These are phyloP conservation scores for Dynastes maya DNA, from an alignment of 2,888 invertebrate genomes.

Conservation along the genomic window DNA sequence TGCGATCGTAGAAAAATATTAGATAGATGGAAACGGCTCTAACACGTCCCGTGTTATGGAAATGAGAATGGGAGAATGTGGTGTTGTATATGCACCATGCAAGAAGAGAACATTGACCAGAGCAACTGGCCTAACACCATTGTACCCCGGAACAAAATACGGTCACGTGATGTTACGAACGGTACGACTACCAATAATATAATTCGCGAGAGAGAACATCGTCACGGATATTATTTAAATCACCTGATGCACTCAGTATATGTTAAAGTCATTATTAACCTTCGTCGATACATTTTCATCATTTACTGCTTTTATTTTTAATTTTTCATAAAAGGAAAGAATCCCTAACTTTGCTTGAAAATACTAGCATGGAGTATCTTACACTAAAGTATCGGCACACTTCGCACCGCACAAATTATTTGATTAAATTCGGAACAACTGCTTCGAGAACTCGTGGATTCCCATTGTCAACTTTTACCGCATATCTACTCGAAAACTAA, in stretches of 20 bases:
- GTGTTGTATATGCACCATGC: not conserved
- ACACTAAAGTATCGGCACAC: too few relatives aligned
- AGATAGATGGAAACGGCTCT: slow-evolving; percentile 22
- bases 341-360: too few relatives aligned
- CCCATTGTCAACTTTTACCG: too few relatives aligned
- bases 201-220: not conserved
- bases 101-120: not conserved
- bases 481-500: too few relatives aligned
- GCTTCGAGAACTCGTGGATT: too few relatives aligned
- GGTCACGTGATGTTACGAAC: not conserved
- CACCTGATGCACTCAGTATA: not conserved
- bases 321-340: too few relatives aligned
- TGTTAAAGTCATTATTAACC: not conserved
- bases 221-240: slow-evolving; percentile 15
- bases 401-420: too few relatives aligned
- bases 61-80: slow-evolving; percentile 11
- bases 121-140: not conserved
- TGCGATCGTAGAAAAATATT: slow-evolving; percentile 22
- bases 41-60: slow-evolving; percentile 21
- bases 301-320: too few relatives aligned
- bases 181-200: not conserved
- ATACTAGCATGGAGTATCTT: too few relatives aligned
- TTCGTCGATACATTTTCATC: too few relatives aligned
- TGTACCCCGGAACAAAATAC: slow-evolving; percentile 34
- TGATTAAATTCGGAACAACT: too few relatives aligned